These are phyloP conservation scores for Scaptomyza polygonia DNA, from an alignment of 2,888 invertebrate species.

Conservation along the genomic window DNA sequence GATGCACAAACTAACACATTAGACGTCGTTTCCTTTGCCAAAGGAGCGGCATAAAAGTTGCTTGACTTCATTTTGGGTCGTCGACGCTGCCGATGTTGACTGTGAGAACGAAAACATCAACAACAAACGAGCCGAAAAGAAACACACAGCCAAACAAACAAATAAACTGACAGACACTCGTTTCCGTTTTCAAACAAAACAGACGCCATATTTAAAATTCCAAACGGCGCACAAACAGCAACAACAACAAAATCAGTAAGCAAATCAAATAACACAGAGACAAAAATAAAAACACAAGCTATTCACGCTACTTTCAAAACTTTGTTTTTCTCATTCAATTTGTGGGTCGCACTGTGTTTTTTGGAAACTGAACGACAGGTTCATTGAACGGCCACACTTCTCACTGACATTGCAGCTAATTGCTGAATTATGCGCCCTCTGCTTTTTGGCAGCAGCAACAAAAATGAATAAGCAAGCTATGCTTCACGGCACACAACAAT, in stretches of 20 bases:
- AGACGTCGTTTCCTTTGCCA: constrained; percentile 73
- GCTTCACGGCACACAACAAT: constrained; percentile 49
- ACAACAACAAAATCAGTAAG: constrained; percentile 40
- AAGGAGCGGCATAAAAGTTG: constrained; percentile 64
- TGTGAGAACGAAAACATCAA: constrained; percentile 28
- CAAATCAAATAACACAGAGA: constrained; percentile 68
- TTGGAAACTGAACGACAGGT: constrained; percentile 39
- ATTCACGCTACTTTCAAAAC: constrained; percentile 56
- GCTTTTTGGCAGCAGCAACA: background rate
- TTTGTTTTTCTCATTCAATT: constrained; percentile 49
- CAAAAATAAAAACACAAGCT: constrained; percentile 34
- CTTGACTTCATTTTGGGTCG: constrained; percentile 77
- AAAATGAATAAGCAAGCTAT: constrained; percentile 22
- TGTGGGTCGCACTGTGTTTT: constrained; percentile 54
- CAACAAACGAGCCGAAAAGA: constrained; percentile 32
- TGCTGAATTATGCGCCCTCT: constrained; percentile 60
- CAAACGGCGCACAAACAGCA: constrained; percentile 57
- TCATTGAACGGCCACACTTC: constrained; percentile 46
- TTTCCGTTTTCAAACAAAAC: constrained; percentile 80
- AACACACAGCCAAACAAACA: constrained; percentile 65
- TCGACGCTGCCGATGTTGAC: constrained; percentile 21
- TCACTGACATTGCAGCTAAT: constrained; percentile 54
- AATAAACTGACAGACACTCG: constrained; percentile 79
- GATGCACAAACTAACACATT: constrained; percentile 73
- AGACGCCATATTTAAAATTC: constrained; percentile 81